Conservation (phyloP, 2,113 vertebrate species). For the Lagenorhynchus albirostris region DNA sequence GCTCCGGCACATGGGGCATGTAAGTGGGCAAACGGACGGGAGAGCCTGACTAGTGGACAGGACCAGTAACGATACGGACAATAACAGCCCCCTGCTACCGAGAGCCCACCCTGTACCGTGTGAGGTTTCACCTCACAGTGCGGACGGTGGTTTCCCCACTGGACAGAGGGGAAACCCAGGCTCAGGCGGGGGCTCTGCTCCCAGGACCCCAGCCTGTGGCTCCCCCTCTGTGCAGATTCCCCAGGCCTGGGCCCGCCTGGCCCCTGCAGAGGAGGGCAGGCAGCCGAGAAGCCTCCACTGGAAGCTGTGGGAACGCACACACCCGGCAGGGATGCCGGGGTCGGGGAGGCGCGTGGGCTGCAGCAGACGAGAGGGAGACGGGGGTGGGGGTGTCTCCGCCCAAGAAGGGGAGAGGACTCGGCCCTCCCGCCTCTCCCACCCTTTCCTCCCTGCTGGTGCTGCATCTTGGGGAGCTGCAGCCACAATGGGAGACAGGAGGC, state of each 20-base stretch:
- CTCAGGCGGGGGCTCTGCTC: background rate
- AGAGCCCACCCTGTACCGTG: background rate
- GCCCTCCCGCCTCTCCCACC: no score
- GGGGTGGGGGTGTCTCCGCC: background rate
- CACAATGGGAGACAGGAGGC: background rate
- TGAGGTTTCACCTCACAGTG: background rate
- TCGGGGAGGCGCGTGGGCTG: background rate
- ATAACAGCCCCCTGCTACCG: fast-evolving
- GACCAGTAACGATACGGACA: background rate
- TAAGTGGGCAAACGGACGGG: fast-evolving
- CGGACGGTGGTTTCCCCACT: background rate
- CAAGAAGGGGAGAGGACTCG: background rate
- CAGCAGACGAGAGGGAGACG: background rate
- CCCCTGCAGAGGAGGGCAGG: background rate
- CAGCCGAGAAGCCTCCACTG: background rate
- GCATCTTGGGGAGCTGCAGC: background rate
- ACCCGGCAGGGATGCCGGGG: fast-evolving
- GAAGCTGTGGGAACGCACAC: fast-evolving
- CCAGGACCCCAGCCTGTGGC: background rate
- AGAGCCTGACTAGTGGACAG: fast-evolving
- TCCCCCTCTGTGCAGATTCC: background rate
- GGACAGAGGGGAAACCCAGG: background rate
- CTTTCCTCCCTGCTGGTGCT: background rate
- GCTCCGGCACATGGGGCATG: fast-evolving
- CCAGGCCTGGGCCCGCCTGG: background rate